Base-by-base conservation (phyloP, 2,888 invertebrate species). In the Osedax frankpressi region DNA sequence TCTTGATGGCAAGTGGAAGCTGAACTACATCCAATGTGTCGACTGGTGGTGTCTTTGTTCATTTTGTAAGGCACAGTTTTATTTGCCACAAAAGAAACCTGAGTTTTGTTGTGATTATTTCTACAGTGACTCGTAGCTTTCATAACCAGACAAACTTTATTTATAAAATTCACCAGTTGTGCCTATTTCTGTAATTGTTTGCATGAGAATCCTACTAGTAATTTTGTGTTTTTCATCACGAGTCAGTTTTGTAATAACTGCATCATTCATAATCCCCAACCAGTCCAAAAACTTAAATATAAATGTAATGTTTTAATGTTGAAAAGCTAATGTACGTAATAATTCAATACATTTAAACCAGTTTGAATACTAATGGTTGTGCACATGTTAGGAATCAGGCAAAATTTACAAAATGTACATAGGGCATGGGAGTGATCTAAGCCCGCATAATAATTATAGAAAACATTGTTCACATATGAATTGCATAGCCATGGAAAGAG, bases 41-140 rank as follows among this genome's bases (percentile, higher is more conserved):
- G 3, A 62, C 63, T 2, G 3, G 6, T 11, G 14, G 14, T 62
- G 3, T 6, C 63, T 62, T 62, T 11, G 6, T 11, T 11, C 14
- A 62, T 3, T 62, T 62, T 62, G 3, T 62, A 6, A 11, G 6
- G 0, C 6, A 3, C 14, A 62, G n/a, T n/a, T n/a, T n/a, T n/a
- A 62, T 62, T 62, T 62, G 14, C 14, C 63, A 62, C 63, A 3
- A 62, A 3, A 3, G 11, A 62, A 62, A 62, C 63, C 14, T 62
- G 63, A 62, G 63, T 62, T 62, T 62, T 6, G 6, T 62, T 62
- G 63, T 62, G 63, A 62, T 6, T 62, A 62, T 62, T 62, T 62
- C 63, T 6, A 11, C 63, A 3, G 1, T 62, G 63, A 11, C 63
- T 62, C 3, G 19, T 65, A 19, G 65, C 65, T 24, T 65, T 2